These are phyloP conservation scores for Drosophila miranda DNA, from an alignment of 1,140 invertebrate species.

Conservation along the genomic window DNA sequence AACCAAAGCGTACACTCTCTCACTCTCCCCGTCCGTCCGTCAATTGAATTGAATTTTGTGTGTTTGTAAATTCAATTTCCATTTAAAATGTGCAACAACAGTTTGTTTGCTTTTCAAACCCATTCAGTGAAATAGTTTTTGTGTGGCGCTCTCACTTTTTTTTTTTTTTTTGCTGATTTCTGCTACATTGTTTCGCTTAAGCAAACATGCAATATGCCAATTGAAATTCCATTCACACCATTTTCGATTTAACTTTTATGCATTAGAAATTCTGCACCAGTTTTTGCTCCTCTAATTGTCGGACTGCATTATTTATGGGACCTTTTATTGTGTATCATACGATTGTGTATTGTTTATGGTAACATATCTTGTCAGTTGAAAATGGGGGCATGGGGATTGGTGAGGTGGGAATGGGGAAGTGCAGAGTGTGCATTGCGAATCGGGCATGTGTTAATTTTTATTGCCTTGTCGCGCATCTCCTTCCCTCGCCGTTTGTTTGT, in stretches of 20 bases:
- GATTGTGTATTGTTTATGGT: slow-evolving; percentile 52
- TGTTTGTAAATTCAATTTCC: slow-evolving; percentile 21
- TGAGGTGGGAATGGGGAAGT: slow-evolving; percentile 3
- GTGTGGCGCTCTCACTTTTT: not conserved
- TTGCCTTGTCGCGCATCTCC: slow-evolving; percentile 55
- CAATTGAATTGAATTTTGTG: not conserved
- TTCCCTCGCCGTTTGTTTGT: slow-evolving; percentile 44
- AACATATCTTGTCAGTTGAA: slow-evolving; percentile 24
- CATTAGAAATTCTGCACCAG: slow-evolving; percentile 29
- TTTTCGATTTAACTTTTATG: slow-evolving; percentile 42
- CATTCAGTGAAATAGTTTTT: slow-evolving; percentile 24
- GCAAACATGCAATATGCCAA: slow-evolving; percentile 43
- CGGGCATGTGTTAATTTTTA: slow-evolving; percentile 65
- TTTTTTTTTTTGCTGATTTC: not conserved
- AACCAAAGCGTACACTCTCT: not conserved
- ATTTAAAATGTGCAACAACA: slow-evolving; percentile 31
- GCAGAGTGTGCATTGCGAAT: slow-evolving; percentile 4
- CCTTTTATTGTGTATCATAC: slow-evolving; percentile 30
- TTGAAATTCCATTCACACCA: slow-evolving; percentile 57
- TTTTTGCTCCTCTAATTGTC: slow-evolving; percentile 58
- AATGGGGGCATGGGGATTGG: slow-evolving; percentile 3
- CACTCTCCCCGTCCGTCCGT: not conserved
- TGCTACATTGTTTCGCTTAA: slow-evolving; percentile 21
- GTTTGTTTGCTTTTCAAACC: slow-evolving; percentile 28
- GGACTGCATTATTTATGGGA: slow-evolving; percentile 58